These are phyloP conservation scores for Saccopteryx leptura DNA, from an alignment of 2,113 vertebrate species.

Conservation along the genomic window DNA sequence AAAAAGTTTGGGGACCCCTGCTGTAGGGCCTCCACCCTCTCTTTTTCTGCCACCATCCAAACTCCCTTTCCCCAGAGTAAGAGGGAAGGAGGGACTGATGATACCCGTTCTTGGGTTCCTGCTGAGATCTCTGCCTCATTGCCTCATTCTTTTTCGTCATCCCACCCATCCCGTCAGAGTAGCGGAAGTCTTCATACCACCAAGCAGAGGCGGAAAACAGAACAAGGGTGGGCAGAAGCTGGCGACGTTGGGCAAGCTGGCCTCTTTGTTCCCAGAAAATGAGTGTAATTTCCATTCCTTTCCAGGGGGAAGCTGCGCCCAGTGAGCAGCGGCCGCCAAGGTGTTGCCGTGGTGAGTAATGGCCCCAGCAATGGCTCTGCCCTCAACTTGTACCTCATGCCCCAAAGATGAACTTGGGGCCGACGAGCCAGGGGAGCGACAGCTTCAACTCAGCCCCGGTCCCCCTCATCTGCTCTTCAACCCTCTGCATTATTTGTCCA, in stretches of 20 bases:
- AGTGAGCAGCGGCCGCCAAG: neutral
- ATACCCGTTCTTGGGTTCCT: neutral
- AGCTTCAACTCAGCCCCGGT: neutral
- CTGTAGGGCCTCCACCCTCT: neutral
- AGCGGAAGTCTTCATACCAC: neutral
- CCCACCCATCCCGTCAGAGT: neutral
- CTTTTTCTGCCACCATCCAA: neutral
- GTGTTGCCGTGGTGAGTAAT: slow-evolving; percentile 84
- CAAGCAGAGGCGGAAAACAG: neutral
- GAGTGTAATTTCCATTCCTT: slow-evolving; percentile 77
- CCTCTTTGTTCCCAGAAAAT: slow-evolving; percentile 78
- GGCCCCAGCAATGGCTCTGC: slow-evolving; percentile 56
- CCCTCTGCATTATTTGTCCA: neutral
- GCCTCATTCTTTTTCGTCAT: neutral
- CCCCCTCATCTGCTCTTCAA: neutral
- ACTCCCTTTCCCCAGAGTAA: neutral
- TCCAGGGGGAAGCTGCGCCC: slow-evolving; percentile 57
- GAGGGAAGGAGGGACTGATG: neutral
- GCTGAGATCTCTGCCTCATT: neutral
- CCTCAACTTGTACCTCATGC: slow-evolving; percentile 61
- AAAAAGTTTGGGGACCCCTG: too few relatives aligned
- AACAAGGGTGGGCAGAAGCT: neutral
- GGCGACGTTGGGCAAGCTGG: neutral
- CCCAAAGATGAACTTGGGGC: slow-evolving; percentile 75
- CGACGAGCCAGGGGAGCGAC: neutral